Percentiles rank a stretch among this genome's conserved stretches.
These are phyloP conservation scores for Rhadina sibilatrix DNA, from an alignment of 2,113 vertebrate genomes.

Conservation along the genomic window DNA sequence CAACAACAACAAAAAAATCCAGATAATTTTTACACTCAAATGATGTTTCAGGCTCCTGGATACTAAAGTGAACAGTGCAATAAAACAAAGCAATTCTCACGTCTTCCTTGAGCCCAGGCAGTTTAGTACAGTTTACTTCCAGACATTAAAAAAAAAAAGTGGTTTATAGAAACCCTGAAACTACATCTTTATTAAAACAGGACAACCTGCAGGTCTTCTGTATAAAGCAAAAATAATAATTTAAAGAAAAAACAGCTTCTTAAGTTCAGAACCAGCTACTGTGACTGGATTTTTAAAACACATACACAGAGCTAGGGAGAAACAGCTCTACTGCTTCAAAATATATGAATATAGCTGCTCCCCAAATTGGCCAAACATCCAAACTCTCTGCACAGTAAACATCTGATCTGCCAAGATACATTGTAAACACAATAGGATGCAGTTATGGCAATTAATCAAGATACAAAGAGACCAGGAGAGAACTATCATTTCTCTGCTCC, in stretches of 20 bases:
- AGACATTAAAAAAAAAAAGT: background rate
- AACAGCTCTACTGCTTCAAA: background rate
- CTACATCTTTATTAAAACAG: background rate
- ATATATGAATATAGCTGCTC: background rate
- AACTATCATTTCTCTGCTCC: background rate
- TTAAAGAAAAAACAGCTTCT: background rate
- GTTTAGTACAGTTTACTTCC: background rate
- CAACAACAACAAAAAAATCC: background rate
- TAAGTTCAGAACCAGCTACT: background rate
- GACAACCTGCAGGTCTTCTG: background rate
- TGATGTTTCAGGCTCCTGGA: background rate
- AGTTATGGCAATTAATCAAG: conserved; percentile 27
- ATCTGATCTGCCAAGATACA: background rate
- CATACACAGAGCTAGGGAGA: background rate
- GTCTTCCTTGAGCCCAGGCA: background rate
- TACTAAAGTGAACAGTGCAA: background rate
- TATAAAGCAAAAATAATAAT: background rate
- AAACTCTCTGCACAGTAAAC: background rate
- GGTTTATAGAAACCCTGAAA: background rate
- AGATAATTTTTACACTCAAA: background rate
- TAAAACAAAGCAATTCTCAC: background rate
- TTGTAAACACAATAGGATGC: background rate
- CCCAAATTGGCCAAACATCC: background rate
- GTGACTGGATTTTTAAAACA: background rate
- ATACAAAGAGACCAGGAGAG: background rate